A percentile compares a stretch with the other conserved stretches of the same genome.
phyloP scores from a whole-genome alignment of 1,140 invertebrate species.

The Bombus waltoni region DNA sequence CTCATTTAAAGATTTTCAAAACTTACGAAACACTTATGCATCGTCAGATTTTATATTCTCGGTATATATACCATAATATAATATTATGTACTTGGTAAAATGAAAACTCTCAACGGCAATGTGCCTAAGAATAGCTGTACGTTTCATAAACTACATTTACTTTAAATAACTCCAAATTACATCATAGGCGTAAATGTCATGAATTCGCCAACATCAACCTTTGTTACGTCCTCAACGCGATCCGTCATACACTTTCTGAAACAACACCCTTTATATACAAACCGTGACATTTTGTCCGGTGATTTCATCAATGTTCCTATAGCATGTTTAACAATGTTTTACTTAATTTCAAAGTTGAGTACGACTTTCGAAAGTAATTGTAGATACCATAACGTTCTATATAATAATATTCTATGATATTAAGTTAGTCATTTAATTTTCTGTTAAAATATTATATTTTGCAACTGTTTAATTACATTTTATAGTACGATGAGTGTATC shows the following conservation, averaged over 20 bases:
- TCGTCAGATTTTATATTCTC: neutral
- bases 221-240: constrained; percentile 34
- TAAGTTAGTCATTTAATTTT: too few relatives aligned
- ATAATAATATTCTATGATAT: too few relatives aligned
- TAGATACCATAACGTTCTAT: too few relatives aligned
- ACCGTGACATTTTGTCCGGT: constrained; percentile 42
- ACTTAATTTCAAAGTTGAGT: neutral
- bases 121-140: neutral
- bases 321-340: neutral
- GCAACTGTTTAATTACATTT: neutral
- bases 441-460: neutral
- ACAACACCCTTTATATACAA: constrained; percentile 39
- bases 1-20: neutral
- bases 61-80: neutral
- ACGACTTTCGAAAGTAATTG: too few relatives aligned
- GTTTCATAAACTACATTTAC: constrained; percentile 3
- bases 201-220: constrained; percentile 47
- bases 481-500: neutral
- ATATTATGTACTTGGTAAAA: too few relatives aligned
- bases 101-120: too few relatives aligned
- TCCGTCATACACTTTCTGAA: constrained; percentile 39
- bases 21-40: neutral
- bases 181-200: constrained; percentile 43
- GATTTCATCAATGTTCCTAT: constrained; percentile 30
- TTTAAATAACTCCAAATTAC: constrained; percentile 43